phyloP scores from a whole-genome alignment of 2,888 invertebrate genomes.

The Aphelenchoides bicaudatus region DNA sequence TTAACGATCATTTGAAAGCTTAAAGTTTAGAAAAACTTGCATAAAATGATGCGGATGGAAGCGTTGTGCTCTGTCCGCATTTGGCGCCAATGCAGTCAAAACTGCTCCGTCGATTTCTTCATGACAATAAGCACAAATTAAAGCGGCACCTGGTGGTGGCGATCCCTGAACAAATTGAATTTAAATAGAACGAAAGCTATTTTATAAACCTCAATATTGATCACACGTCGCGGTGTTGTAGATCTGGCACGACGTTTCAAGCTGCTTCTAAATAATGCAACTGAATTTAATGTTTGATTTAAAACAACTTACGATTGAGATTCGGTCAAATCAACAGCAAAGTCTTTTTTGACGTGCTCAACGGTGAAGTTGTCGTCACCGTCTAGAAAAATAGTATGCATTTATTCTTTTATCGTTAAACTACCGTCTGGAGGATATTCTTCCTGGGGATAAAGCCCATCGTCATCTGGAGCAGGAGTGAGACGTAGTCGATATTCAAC shows the following conservation, averaged over 20 bases:
- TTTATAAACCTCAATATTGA: neutral
- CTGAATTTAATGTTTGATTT: neutral
- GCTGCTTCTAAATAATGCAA: conserved; percentile 37
- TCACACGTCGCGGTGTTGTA: conserved; percentile 46
- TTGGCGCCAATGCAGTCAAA: conserved; percentile 59
- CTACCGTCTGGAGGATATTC: conserved; percentile 27
- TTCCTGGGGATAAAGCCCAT: conserved; percentile 34
- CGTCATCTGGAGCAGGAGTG: conserved; percentile 54
- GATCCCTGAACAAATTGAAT: conserved; percentile 33
- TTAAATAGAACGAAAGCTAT: neutral
- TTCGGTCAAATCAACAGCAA: conserved; percentile 54
- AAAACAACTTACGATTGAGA: conserved; percentile 40
- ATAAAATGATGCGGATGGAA: conserved; percentile 95
- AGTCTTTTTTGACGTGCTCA: conserved; percentile 50
- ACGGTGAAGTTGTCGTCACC: conserved; percentile 46
- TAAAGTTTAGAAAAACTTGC: too few species aligned
- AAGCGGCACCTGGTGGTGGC: conserved; percentile 43
- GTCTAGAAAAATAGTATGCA: conserved; percentile 35
- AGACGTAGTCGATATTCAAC: conserved; percentile 54
- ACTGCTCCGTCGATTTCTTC: conserved; percentile 52
- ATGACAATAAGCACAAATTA: conserved; percentile 57
- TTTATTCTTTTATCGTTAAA: conserved; percentile 12
- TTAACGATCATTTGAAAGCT: too few species aligned
- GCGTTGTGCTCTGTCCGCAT: conserved; percentile 93
- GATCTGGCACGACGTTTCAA: conserved; percentile 52